Evolutionary conservation across 2,888 invertebrate genomes (phyloP).

Genomic region (Drosophila tanythrix): DNA sequence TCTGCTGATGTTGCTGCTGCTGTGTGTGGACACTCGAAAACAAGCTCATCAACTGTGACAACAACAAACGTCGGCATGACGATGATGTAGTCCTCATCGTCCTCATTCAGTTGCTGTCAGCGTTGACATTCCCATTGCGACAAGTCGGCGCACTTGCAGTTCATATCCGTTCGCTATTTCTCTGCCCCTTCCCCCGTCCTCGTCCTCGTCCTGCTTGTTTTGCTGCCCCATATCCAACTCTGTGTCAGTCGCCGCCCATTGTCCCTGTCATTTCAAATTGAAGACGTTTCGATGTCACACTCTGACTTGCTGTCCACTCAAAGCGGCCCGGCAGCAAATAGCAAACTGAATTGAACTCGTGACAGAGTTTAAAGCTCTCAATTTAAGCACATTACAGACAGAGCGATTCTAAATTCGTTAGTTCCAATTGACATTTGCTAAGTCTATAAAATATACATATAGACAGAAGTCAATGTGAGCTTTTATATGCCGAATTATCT

Average conservation of each 20-base stretch:
- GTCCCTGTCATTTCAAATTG: conserved; percentile 56
- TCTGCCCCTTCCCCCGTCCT: neutral
- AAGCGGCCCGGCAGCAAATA: conserved; percentile 20
- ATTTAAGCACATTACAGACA: neutral
- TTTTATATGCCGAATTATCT: neutral
- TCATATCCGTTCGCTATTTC: conserved; percentile 56
- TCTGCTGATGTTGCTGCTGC: conserved; percentile 2
- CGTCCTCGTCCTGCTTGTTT: neutral
- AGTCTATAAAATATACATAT: conserved; percentile 1
- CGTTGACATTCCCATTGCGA: conserved; percentile 35
- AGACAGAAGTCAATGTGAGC: neutral
- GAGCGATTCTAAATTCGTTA: neutral
- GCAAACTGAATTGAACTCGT: conserved; percentile 32
- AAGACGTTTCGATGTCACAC: conserved; percentile 64
- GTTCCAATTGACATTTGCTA: neutral
- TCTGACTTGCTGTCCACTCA: conserved; percentile 52
- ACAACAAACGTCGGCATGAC: conserved; percentile 60
- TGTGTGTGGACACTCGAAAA: conserved; percentile 61
- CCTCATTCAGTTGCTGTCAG: conserved; percentile 15
- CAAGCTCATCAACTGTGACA: conserved; percentile 70
- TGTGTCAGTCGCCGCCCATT: conserved; percentile 42
- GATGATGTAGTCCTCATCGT: conserved; percentile 42
- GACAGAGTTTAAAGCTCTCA: conserved; percentile 25
- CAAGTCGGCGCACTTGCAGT: conserved; percentile 48
- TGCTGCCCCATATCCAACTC: neutral